Evolutionary conservation across 2,113 vertebrate species (phyloP), one percentile per base, ranked within the genome.

Genomic region (Hydrochoerus hydrochaeris): DNA sequence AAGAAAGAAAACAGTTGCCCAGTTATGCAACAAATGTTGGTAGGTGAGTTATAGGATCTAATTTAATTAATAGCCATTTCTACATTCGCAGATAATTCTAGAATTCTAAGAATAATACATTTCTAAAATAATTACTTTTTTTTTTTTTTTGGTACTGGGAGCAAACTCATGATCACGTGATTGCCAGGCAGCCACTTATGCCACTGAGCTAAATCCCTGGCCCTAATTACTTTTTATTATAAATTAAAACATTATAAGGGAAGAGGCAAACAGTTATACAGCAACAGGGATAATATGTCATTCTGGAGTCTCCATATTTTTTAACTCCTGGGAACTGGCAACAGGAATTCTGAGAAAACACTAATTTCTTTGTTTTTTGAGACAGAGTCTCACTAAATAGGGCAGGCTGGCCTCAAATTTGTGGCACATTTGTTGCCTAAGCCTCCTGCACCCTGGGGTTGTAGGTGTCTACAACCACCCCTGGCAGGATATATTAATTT

Each of bases 181-280:
- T 52, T 52, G 49, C 49, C 49, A 52, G 49, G 49, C 11, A 52
- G 49, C 49, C 11, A 10, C 49, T 52, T 52, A 52, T 52, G 49
- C 49, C 49, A 52, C 49, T 52, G 49, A 52, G 7, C 49, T 52
- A 52, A 52, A 52, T 52, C 49, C 11, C 49, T 10, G 11, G 49
- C 49, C 49, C 49, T 73, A 88, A 83, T 82, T 85, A 35, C 35
- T 44, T 65, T 86, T 94, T 92, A 67, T 91, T 49, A 94, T 11
- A 94, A 91, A 80, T 30, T 84, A 93, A 80, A 88, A 65, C 3
- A 46, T 28, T 85, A 28, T 41, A 65, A 95, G 26, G 4, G 87
- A 92, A 85, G 75, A 69, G 28, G 95, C 78, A 52, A 80, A 46
- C 26, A 91, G 41, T 38, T 86, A 91, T 30, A 30, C 1, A 85